Evolutionary conservation across 2,888 invertebrate species (phyloP).

Genomic region (Busseola fusca): DNA sequence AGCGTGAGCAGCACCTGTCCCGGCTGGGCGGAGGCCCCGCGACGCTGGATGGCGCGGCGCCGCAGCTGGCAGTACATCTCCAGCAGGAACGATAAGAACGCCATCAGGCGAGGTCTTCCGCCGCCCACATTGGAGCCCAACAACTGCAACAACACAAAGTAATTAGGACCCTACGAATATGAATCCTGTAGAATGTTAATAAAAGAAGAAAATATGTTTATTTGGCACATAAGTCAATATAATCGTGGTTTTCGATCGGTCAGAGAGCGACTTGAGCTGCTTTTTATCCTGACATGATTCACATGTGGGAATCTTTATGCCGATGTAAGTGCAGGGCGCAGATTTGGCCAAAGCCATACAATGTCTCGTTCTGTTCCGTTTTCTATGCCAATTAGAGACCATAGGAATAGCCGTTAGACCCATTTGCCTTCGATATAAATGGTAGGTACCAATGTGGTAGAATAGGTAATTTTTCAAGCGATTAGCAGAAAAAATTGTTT

Average conservation of each 20-base stretch:
- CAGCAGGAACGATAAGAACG: conserved; percentile 96
- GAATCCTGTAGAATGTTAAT: too few species aligned
- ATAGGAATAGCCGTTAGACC: not conserved
- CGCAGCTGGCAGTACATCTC: conserved; percentile 97
- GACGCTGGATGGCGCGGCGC: conserved; percentile 90
- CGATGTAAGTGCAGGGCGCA: too few species aligned
- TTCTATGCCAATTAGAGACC: not conserved
- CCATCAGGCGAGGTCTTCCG: conserved; percentile 92
- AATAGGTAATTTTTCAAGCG: not conserved
- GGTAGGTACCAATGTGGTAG: not conserved
- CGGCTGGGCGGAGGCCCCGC: conserved; percentile 87
- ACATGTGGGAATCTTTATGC: not conserved
- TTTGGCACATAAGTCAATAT: not conserved
- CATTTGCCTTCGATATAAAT: not conserved
- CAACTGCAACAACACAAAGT: conserved; percentile 72
- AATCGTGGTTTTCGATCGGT: not conserved
- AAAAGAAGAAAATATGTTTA: too few species aligned
- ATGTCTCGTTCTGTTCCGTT: not conserved
- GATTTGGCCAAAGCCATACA: not conserved
- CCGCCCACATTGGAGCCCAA: conserved; percentile 88
- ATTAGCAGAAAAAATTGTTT: not conserved
- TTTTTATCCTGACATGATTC: not conserved
- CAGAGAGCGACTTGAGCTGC: not conserved
- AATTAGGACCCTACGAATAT: not conserved
- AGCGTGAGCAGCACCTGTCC: conserved; percentile 94